Conservation (phyloP, 1,140 invertebrate genomes). For the Brachionus sp. region DNA sequence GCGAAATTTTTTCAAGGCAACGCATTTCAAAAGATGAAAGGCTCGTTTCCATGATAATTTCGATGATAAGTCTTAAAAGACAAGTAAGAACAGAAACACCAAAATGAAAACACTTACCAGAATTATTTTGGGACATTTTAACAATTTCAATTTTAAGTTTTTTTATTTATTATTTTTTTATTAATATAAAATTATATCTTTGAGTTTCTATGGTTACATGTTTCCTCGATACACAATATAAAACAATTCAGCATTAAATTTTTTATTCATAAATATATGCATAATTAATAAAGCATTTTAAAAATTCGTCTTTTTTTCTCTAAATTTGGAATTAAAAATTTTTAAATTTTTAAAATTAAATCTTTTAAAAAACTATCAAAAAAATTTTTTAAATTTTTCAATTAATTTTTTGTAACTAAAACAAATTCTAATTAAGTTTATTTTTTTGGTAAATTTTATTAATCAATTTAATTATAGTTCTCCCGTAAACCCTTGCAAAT, state of each 20-base stretch:
- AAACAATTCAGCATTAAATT: neutral
- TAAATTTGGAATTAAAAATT: too few species aligned
- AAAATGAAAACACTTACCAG: neutral
- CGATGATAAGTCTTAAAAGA: neutral
- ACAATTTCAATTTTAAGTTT: neutral
- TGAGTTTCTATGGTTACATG: neutral
- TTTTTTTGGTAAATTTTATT: too few species aligned
- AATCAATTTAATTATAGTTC: too few species aligned
- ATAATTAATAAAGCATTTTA: too few species aligned
- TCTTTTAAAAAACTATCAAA: too few species aligned
- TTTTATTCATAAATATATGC: too few species aligned
- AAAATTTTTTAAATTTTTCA: too few species aligned
- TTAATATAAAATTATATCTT: neutral
- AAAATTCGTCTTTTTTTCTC: too few species aligned
- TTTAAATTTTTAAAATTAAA: too few species aligned
- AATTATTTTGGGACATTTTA: slow-evolving; percentile 10
- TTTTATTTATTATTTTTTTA: neutral
- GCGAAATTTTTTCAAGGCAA: neutral
- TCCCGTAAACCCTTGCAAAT: too few species aligned
- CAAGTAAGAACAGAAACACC: neutral
- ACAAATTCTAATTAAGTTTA: too few species aligned
- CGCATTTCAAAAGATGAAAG: slow-evolving; percentile 30
- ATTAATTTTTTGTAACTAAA: too few species aligned
- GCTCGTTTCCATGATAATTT: neutral
- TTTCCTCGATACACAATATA: neutral